Conservation (phyloP, 2,113 vertebrate species). For the Egretta garzetta region DNA sequence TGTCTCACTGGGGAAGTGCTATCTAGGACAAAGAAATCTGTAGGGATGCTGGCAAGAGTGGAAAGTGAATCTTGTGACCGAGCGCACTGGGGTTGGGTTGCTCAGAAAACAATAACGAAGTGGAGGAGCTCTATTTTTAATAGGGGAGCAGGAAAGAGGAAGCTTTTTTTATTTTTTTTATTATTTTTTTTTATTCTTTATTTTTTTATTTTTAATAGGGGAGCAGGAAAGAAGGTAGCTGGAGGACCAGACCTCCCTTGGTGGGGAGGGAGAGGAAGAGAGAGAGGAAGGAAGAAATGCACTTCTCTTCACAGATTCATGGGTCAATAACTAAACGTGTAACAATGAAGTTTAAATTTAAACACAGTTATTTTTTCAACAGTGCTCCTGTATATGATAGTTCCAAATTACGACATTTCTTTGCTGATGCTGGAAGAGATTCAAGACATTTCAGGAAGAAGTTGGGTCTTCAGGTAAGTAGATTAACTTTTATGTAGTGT, state of each 20-base stretch:
- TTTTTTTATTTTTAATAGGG: neutral
- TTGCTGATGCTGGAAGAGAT: slow-evolving; percentile 18
- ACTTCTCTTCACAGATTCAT: neutral
- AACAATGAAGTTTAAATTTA: slow-evolving; percentile 60
- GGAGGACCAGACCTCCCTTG: neutral
- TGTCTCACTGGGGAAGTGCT: slow-evolving; percentile 36
- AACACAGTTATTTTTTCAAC: slow-evolving; percentile 36
- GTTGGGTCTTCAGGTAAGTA: slow-evolving; percentile 52
- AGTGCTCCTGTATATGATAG: neutral
- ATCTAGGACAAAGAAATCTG: slow-evolving; percentile 50
- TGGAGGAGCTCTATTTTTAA: slow-evolving; percentile 7
- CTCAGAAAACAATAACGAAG: neutral
- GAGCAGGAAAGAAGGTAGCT: slow-evolving; percentile 6
- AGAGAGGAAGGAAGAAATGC: slow-evolving; percentile 48
- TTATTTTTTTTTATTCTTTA: too few species aligned
- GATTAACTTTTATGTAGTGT: slow-evolving; percentile 26
- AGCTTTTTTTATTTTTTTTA: too few species aligned
- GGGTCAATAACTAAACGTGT: neutral
- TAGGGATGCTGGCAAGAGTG: slow-evolving; percentile 34
- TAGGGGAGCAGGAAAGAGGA: neutral
- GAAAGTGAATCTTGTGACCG: neutral
- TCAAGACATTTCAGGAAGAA: slow-evolving; percentile 39
- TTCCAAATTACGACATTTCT: neutral
- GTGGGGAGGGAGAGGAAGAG: neutral
- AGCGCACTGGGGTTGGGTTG: neutral